These are phyloP conservation scores for Schizothorax lantsangensis DNA, from an alignment of 2,797 vertebrate species.

Conservation along the genomic window DNA sequence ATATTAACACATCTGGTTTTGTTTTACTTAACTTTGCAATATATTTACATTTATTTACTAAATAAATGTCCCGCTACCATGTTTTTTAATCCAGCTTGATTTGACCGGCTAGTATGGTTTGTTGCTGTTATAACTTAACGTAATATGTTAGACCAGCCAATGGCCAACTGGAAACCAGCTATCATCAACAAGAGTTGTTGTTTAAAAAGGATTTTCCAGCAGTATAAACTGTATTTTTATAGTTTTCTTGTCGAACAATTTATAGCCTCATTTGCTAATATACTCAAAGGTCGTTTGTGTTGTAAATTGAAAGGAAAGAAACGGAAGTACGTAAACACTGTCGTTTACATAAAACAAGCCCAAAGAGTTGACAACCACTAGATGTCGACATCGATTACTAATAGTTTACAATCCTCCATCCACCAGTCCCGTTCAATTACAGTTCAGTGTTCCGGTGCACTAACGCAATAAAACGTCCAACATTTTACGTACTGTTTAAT, in stretches of 20 bases:
- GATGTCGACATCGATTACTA: slow-evolving; percentile 50
- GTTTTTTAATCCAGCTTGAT: neutral
- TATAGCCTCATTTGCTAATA: neutral
- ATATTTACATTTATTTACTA: neutral
- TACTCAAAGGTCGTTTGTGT: neutral
- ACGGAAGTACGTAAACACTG: slow-evolving; percentile 26
- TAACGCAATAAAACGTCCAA: no score
- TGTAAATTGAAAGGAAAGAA: neutral
- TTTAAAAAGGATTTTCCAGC: neutral
- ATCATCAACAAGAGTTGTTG: neutral
- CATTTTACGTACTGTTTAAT: neutral
- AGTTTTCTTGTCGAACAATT: neutral
- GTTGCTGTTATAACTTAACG: neutral
- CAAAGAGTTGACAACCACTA: slow-evolving; percentile 35
- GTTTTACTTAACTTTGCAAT: neutral
- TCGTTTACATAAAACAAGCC: slow-evolving; percentile 7
- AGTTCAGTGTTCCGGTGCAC: neutral
- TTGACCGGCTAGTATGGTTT: neutral
- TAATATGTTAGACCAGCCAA: neutral
- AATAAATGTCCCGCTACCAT: neutral
- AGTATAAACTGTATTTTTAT: neutral
- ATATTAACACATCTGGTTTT: neutral
- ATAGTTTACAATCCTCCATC: neutral
- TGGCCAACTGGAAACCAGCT: neutral
- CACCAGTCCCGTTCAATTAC: neutral